Evolutionary conservation across 2,113 vertebrate genomes (phyloP), one percentile per base, ranked within the genome.

Genomic region (Sceloporus tristichus): DNA sequence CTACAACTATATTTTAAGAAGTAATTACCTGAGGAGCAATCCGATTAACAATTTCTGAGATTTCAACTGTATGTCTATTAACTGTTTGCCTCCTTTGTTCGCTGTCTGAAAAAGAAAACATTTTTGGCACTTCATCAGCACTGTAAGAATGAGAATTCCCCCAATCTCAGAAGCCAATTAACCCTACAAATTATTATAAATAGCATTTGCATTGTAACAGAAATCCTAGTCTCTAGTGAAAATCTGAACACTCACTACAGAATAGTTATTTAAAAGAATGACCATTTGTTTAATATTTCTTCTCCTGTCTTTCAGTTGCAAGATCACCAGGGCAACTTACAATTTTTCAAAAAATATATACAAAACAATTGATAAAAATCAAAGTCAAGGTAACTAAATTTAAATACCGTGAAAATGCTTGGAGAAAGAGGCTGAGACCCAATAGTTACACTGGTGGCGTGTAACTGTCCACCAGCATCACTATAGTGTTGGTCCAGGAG

Each of bases 1-100:
- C 68, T 71, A 10, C 68, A 29, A 0, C 71, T 38, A 21, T 85
- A 74, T 40, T 1, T 73, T 65, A 54, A 73, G 70, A 89, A 90
- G 65, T 8, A 18, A 54, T 96, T 96, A 99, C 98, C 98, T 98
- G 98, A 90, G 98, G 98, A 93, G 98, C 98, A 92, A 99, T 98
- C 3, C 98, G 97, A 94, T 97, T 98, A 71, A 98, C 98, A 86
- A 99, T 98, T 90, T 99, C 98, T 0, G 98, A 97, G 94, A 99
- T 99, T 92, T 98, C 97, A 88, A 98, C 97, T n/a, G 92, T 91
- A 27, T 94, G 95, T 82, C 86, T 88, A 13, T 79, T 92, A 42
- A 91, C 59, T 65, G 90, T 70, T 40, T 80, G 92, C 88, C 96
- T 96, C 92, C 73, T 92, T 87, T 90, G 94, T 94, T 93, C 92